Evolutionary conservation across 2,888 invertebrate genomes (phyloP), one percentile per base, ranked within the genome.

Genomic region (Amiota communis): DNA sequence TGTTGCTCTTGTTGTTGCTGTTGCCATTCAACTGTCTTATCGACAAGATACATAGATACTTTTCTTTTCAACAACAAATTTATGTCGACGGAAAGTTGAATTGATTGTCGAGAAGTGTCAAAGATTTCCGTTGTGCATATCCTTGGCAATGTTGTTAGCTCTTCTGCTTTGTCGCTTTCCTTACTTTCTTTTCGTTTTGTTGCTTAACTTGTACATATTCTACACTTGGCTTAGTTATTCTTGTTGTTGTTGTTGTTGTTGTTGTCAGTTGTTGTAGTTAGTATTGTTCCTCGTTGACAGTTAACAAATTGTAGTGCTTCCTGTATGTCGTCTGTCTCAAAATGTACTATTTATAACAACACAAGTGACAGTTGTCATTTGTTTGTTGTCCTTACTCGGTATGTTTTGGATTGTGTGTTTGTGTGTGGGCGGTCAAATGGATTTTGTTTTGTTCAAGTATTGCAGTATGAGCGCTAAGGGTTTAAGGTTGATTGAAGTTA

Each of bases 71-170:
- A 67, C 67, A 67, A 20, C 67, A 67, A 67, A 67, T 67, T 67
- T 67, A 67, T 67, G 67, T 67, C 75, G 70, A 64, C 71, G 67
- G 67, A 69, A 77, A 80, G 76, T 78, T 77, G 78, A 79, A 81
- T 80, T 81, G 81, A 81, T 81, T 80, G 81, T 81, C 79, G 76
- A 78, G 79, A 81, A 81, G 81, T 80, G 81, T 80, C 81, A 81
- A 81, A 80, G 79, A 79, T 81, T 79, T 81, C 81, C 81, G 80
- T 74, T 79, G 77, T 76, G 76, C 74, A 77, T 73, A 77, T 77
- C 77, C 77, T 77, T 73, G 57, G 15, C 69, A 69, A 36, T 57
- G 17, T 57, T 67, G 49, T 49, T 36, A 36, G 36, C 36, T 36
- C 17, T 49, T 15, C 65, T 49, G 23, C 57, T 65, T 15, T 65